Percentiles rank a stretch among this genome's conserved stretches.
Evolutionary conservation across 2,888 invertebrate genomes (phyloP).

Genomic region (Orchesellides sinensis): DNA sequence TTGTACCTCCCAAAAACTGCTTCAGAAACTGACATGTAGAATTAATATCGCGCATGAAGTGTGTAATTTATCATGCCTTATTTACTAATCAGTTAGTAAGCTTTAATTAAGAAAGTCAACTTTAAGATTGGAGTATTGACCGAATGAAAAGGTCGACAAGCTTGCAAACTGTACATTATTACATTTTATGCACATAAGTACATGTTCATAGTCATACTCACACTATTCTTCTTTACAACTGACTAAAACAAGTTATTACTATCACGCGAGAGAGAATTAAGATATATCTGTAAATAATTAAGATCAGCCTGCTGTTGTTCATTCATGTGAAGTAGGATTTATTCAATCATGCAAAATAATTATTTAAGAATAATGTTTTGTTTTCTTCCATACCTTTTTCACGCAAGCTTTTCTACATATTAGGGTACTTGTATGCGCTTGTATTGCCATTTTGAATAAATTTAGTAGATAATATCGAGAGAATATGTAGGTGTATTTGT

Average conservation of each 20-base stretch:
- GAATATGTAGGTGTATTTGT: no score
- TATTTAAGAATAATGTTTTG: slow-evolving; percentile 44
- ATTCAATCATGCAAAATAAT: slow-evolving; percentile 59
- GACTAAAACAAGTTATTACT: neutral
- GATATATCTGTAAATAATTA: slow-evolving; percentile 30
- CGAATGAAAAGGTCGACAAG: slow-evolving; percentile 30
- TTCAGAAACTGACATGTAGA: neutral
- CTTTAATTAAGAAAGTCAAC: slow-evolving; percentile 10
- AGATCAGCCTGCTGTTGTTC: slow-evolving; percentile 38
- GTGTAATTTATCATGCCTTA: neutral
- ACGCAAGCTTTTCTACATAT: no score
- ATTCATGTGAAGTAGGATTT: slow-evolving; percentile 48
- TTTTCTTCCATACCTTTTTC: slow-evolving; percentile 7
- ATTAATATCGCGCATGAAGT: neutral
- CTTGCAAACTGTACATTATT: slow-evolving; percentile 8
- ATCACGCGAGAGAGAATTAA: slow-evolving; percentile 5
- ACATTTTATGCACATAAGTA: neutral
- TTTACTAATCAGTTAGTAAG: slow-evolving; percentile 1
- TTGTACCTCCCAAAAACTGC: neutral
- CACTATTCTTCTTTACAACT: slow-evolving; percentile 44
- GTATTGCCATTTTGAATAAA: no score
- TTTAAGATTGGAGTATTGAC: slow-evolving; percentile 24
- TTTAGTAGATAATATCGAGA: no score
- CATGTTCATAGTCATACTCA: neutral
- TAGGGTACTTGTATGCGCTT: no score